Percentiles rank a stretch among this genome's conserved stretches.
These are phyloP conservation scores for Pteromalus puparum DNA, from an alignment of 1,140 invertebrate genomes.

Conservation along the genomic window DNA sequence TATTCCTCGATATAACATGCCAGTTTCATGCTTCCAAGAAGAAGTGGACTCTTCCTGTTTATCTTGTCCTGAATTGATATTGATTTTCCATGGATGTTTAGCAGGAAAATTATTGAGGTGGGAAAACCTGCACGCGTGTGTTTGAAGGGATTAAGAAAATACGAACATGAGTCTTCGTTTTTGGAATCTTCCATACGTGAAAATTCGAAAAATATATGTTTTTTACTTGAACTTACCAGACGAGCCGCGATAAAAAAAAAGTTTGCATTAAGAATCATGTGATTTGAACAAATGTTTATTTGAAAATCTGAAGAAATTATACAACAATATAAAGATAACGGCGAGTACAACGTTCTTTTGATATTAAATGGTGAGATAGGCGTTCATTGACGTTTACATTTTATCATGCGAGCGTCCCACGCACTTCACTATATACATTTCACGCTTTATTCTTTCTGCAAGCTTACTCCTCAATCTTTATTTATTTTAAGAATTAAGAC, in stretches of 20 bases:
- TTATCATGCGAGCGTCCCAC: not conserved
- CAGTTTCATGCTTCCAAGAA: not conserved
- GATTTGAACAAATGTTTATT: no score
- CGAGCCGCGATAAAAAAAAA: no score
- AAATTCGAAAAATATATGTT: not conserved
- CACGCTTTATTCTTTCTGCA: no score
- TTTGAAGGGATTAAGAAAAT: not conserved
- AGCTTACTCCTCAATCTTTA: no score
- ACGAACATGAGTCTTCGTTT: not conserved
- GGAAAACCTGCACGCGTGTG: not conserved
- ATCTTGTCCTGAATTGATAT: not conserved
- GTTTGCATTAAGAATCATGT: no score
- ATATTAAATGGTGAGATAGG: not conserved
- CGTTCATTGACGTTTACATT: not conserved
- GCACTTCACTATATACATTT: not conserved
- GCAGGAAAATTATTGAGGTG: not conserved
- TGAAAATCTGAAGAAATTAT: no score
- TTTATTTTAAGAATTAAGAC: no score
- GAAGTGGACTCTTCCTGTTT: not conserved
- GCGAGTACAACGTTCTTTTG: no score
- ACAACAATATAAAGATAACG: no score
- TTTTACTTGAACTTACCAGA: no score
- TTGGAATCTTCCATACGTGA: not conserved
- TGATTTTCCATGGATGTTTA: not conserved
- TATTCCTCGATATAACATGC: not conserved